Conservation (phyloP, 2,113 vertebrate species). For the Myodes glareolus region DNA sequence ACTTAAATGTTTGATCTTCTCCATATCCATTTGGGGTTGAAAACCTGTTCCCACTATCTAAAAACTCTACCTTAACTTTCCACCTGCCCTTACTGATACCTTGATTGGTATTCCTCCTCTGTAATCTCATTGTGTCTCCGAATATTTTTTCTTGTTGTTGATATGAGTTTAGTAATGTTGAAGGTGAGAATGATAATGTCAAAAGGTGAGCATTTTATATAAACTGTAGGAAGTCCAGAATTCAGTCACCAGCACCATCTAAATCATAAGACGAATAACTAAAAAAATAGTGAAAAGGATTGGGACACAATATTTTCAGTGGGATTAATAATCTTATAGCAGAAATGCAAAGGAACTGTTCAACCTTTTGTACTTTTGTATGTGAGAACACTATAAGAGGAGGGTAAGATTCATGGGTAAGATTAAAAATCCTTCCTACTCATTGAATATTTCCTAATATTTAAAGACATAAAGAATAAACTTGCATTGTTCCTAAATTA, state of each 20-base stretch:
- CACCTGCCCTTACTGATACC: neutral
- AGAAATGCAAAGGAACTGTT: neutral
- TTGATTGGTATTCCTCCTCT: neutral
- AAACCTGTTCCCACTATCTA: neutral
- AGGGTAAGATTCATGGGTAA: neutral
- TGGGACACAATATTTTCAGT: neutral
- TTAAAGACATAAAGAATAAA: neutral
- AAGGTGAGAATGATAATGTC: neutral
- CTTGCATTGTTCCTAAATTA: neutral
- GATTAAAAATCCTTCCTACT: too few species aligned
- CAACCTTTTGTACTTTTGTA: neutral
- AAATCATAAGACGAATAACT: neutral
- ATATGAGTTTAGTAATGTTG: neutral
- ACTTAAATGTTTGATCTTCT: neutral
- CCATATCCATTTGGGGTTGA: neutral
- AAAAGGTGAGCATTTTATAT: neutral
- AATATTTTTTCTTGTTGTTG: neutral
- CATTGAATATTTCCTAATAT: neutral
- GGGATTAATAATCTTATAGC: neutral
- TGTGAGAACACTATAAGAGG: neutral
- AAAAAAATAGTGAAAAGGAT: neutral
- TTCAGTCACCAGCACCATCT: neutral
- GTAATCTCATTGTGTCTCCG: neutral
- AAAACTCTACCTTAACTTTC: neutral
- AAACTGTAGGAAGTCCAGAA: too few species aligned